These are phyloP conservation scores for Scolopax bukidnonensis DNA, from an alignment of 2,797 vertebrate species.

Conservation along the genomic window DNA sequence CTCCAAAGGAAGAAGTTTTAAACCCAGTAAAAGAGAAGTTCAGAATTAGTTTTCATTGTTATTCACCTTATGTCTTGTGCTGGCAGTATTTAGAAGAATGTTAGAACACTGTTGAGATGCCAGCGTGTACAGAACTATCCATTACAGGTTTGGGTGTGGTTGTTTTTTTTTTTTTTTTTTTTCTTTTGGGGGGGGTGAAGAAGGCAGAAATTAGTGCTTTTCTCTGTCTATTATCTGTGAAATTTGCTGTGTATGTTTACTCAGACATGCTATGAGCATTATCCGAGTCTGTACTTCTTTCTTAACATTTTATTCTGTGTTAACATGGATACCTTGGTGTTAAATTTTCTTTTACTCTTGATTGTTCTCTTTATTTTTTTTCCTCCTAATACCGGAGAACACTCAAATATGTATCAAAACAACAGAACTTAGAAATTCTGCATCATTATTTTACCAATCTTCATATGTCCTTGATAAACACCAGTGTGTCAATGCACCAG, in stretches of 20 bases:
- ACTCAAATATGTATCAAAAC: not conserved
- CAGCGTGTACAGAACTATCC: not conserved
- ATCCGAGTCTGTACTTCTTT: not conserved
- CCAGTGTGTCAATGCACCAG: fast-evolving
- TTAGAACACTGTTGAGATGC: not conserved
- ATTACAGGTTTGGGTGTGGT: not conserved
- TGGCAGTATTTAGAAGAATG: not conserved
- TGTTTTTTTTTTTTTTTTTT: not conserved
- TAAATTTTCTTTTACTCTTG: not conserved
- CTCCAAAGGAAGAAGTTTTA: not conserved
- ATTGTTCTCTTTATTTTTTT: not conserved
- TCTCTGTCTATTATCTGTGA: not conserved
- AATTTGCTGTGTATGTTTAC: not conserved
- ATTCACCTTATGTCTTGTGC: not conserved
- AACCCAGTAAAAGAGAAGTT: not conserved
- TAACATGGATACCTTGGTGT: not conserved
- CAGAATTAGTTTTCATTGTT: not conserved
- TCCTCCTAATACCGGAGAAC: not conserved
- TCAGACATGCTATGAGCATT: not conserved
- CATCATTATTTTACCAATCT: not conserved
- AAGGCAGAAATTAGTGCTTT: not conserved
- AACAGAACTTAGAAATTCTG: not conserved
- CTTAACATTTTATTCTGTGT: not conserved
- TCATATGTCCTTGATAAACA: not conserved
- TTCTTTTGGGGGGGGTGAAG: fast-evolving